Conservation (phyloP, 2,888 invertebrate species). For the Liodrosophila aerea region DNA sequence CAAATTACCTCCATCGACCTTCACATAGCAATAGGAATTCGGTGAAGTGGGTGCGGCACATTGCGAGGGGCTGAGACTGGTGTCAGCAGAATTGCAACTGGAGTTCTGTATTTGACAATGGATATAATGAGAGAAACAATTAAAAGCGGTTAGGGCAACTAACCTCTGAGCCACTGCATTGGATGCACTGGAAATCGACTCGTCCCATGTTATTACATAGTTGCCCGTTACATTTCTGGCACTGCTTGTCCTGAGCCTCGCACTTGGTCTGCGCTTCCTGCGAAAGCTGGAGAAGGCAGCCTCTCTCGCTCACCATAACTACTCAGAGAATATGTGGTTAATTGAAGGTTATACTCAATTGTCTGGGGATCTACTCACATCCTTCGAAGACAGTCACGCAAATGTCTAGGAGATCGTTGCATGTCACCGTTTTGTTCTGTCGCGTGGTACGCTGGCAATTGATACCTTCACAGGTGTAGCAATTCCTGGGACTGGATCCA, state of each 20-base stretch:
- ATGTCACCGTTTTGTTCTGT: constrained; percentile 57
- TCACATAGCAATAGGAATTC: constrained; percentile 80
- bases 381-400: constrained; percentile 79
- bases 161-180: constrained; percentile 73
- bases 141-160: constrained; percentile 11
- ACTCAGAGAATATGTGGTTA: background rate
- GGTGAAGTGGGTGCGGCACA: constrained; percentile 70
- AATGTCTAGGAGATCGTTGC: constrained; percentile 74
- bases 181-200: constrained; percentile 70
- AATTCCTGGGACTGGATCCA: constrained; percentile 48
- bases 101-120: constrained; percentile 46
- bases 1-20: constrained; percentile 23
- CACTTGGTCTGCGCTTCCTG: constrained; percentile 67
- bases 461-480: constrained; percentile 78
- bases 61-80: constrained; percentile 46
- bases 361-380: constrained; percentile 62
- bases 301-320: constrained; percentile 74
- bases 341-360: background rate
- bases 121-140: background rate
- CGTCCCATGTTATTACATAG: constrained; percentile 78
- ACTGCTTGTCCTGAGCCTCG: constrained; percentile 48
- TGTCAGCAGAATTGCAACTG: constrained; percentile 54
- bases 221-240: constrained; percentile 70
- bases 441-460: constrained; percentile 72
- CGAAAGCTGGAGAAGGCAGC: constrained; percentile 69